Evolutionary conservation across 2,797 vertebrate species (phyloP), one percentile per base, ranked within the genome.

Genomic region (Falco biarmicus): DNA sequence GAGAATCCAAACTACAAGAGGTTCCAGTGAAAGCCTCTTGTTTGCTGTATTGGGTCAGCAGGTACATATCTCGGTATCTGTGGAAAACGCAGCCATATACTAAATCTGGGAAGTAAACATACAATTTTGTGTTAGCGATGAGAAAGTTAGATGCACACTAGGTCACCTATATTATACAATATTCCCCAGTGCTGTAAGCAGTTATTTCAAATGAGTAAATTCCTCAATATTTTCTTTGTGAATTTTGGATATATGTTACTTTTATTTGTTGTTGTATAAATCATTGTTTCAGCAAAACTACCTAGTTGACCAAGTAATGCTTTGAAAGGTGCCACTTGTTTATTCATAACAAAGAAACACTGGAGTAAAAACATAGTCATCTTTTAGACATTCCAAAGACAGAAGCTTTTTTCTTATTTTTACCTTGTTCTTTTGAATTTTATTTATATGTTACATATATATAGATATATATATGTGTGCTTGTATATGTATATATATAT

Each of bases 311-410:
- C 64, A 65, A 89, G 61, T 92, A 76, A 77, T 93, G 51, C 51
- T 97, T 95, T 96, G 91, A 93, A 90, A 90, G 95, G 96, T 97
- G 96, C 97, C 97, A 97, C 95, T 95, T 75, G 41, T 95, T 25
- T 69, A 87, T 90, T 97, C 89, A 76, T 93, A 90, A 95, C 92
- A 92, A 91, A 96, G 50, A 95, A 95, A 70, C 60, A 95, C 97
- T 92, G 97, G 98, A 97, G 96, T 97, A 68, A 96, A 94, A 90
- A 37, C 75, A 24, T 54, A 28, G 64, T 84, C 86, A 79, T 92
- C 79, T 93, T 95, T 85, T 76, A 97, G 94, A 97, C 98, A 98
- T 98, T 98, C 98, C 98, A 98, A 98, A 98, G 98, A 98, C 69
- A 94, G 93, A 97, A 84, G 65, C 70, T 93, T 89, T 93, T 89